Conservation (phyloP, 2,113 vertebrate genomes). For the Phasianus colchicus region DNA sequence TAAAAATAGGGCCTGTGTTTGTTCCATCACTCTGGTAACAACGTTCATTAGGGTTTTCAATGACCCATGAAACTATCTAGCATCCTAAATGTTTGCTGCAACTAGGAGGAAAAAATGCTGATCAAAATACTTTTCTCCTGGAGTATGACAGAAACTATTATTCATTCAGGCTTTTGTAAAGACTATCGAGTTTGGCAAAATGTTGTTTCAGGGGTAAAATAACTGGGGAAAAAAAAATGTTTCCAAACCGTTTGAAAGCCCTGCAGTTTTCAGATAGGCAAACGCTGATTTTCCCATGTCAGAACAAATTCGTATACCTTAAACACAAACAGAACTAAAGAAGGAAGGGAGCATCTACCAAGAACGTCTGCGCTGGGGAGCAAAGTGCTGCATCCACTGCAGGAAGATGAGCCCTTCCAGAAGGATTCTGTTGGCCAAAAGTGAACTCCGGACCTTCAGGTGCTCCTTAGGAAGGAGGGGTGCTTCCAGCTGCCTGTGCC, state of each 20-base stretch:
- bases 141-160: conserved; percentile 41
- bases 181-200: conserved; percentile 10
- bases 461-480: not conserved
- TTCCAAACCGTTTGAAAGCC: not conserved
- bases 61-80: conserved; percentile 26
- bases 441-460: not conserved
- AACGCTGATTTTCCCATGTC: not conserved
- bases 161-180: conserved; percentile 16
- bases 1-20: not conserved
- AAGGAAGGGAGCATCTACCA: not conserved
- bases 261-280: not conserved
- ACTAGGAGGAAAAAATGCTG: conserved; percentile 39
- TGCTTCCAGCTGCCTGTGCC: not conserved
- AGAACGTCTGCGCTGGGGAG: not conserved
- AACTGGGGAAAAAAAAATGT: not conserved
- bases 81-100: not conserved
- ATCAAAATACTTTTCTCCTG: not conserved
- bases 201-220: not conserved
- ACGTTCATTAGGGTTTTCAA: not conserved
- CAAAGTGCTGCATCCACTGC: not conserved
- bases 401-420: not conserved
- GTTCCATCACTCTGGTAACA: not conserved
- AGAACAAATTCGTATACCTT: not conserved
- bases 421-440: not conserved
- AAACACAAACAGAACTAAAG: not conserved